Conservation (phyloP, 2,113 vertebrate species). For the Amblyopsis rosae region DNA sequence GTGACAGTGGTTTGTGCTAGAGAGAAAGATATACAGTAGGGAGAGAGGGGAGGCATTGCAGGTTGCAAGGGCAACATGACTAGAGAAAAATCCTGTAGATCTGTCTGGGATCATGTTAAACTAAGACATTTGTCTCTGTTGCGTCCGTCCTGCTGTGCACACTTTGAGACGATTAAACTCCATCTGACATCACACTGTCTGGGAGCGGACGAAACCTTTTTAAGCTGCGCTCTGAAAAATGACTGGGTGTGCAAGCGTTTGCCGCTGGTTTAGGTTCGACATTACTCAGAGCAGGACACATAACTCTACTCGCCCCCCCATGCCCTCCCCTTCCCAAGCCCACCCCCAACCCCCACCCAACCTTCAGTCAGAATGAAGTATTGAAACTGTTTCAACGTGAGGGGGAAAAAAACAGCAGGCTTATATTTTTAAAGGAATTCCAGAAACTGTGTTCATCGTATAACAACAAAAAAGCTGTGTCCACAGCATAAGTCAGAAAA, state of each 20-base stretch:
- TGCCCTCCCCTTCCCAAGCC: conserved; percentile 1
- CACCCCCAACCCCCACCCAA: neutral
- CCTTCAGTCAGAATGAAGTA: conserved; percentile 37
- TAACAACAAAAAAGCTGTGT: conserved; percentile 29
- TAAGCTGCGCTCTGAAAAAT: conserved; percentile 62
- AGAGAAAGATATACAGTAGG: conserved; percentile 1
- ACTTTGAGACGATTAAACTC: conserved; percentile 66
- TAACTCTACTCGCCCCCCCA: conserved; percentile 20
- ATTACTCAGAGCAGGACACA: conserved; percentile 56
- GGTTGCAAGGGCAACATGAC: conserved; percentile 33
- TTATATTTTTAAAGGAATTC: conserved; percentile 37
- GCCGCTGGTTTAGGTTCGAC: conserved; percentile 50
- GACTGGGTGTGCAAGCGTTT: conserved; percentile 48
- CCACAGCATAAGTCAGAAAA: conserved; percentile 11
- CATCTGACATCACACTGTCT: conserved; percentile 62
- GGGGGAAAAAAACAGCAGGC: conserved; percentile 23
- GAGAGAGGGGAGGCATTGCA: conserved; percentile 26
- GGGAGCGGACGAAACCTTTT: conserved; percentile 61
- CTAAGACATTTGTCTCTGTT: conserved; percentile 74
- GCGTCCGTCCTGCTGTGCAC: conserved; percentile 50
- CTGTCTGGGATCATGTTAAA: conserved; percentile 67
- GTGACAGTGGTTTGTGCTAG: neutral
- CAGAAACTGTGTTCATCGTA: conserved; percentile 37
- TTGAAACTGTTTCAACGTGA: conserved; percentile 31
- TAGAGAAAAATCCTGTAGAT: conserved; percentile 56